Percentiles rank a stretch among this genome's conserved stretches.
phyloP scores from a whole-genome alignment of 2,113 vertebrate genomes.

The Hipposideros armiger region DNA sequence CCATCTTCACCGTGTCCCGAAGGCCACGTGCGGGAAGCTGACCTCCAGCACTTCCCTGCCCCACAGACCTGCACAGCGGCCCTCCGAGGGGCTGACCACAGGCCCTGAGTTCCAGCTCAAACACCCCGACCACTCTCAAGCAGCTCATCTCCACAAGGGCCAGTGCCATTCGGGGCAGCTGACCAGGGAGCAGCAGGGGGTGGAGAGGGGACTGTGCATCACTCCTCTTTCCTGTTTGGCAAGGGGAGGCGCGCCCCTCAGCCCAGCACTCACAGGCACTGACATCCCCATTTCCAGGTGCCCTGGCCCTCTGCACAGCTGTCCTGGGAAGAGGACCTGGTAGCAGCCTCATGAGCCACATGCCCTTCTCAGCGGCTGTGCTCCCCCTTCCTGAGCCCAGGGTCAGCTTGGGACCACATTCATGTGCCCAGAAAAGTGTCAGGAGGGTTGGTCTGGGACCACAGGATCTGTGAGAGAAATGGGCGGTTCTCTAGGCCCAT shows the following conservation, averaged over 20 bases:
- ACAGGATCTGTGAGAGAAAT: not conserved
- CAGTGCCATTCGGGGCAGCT: too few species aligned
- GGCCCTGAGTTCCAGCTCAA: too few species aligned
- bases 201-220: rapidly evolving
- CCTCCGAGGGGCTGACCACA: not conserved
- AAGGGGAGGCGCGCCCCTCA: not conserved
- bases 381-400: not conserved
- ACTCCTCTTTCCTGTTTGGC: not conserved
- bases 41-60: not conserved
- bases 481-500: too few species aligned
- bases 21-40: not conserved
- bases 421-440: rapidly evolving
- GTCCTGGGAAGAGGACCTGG: too few species aligned
- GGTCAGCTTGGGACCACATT: rapidly evolving
- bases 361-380: not conserved
- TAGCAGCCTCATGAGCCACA: not conserved
- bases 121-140: rapidly evolving
- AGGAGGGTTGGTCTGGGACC: too few species aligned
- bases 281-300: not conserved
- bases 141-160: not conserved
- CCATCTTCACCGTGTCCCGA: rapidly evolving
- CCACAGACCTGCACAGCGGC: rapidly evolving
- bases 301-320: not conserved
- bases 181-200: not conserved
- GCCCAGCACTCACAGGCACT: rapidly evolving